Percentiles rank a stretch among this genome's conserved stretches.
Conservation (phyloP, 2,888 invertebrate species). For the Spialia ferax region DNA sequence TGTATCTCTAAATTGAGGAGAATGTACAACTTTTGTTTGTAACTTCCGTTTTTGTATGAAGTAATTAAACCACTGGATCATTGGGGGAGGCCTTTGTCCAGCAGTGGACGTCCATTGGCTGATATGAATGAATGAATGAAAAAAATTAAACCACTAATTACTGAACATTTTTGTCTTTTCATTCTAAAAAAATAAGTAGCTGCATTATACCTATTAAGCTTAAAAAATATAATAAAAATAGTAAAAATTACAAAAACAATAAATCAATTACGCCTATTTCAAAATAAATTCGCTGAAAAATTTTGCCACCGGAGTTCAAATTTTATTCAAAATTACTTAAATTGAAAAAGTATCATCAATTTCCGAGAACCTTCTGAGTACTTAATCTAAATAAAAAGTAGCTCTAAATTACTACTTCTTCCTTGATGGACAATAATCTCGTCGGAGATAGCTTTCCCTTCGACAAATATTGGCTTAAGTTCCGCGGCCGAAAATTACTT, state of each 20-base stretch:
- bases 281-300: not conserved
- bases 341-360: not conserved
- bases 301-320: not conserved
- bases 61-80: slow-evolving; percentile 4
- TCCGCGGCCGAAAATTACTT: slow-evolving; percentile 36
- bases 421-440: slow-evolving; percentile 28
- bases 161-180: not conserved
- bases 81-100: too few relatives aligned
- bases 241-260: too few relatives aligned
- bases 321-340: not conserved
- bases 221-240: too few relatives aligned
- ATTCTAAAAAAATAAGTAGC: too few relatives aligned
- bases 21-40: slow-evolving; percentile 6
- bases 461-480: slow-evolving; percentile 36
- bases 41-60: slow-evolving; percentile 17
- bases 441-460: slow-evolving; percentile 34
- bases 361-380: not conserved
- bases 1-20: slow-evolving; percentile 54
- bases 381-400: slow-evolving; percentile 29
- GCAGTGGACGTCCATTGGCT: too few relatives aligned
- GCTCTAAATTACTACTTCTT: slow-evolving; percentile 43
- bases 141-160: not conserved
- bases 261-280: too few relatives aligned
- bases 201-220: too few relatives aligned
- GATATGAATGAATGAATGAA: too few relatives aligned